A percentile compares a stretch with the other conserved stretches of the same genome.
Conservation (phyloP, 2,888 invertebrate species). For the Palloptera scutellata region DNA sequence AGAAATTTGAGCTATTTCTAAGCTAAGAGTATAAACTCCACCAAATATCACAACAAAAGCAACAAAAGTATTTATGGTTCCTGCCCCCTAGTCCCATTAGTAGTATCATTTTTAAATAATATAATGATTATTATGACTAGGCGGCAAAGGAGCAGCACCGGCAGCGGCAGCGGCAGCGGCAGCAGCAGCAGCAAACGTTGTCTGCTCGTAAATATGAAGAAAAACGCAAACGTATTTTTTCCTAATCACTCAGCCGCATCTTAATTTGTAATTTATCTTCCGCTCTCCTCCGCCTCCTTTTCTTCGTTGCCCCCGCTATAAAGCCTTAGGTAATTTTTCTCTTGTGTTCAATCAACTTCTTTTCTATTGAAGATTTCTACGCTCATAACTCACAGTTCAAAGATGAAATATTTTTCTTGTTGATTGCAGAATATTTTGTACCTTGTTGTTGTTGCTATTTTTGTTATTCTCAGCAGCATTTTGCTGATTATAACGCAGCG, state of each 20-base stretch:
- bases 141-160: slow-evolving; percentile 18
- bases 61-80: slow-evolving; percentile 6
- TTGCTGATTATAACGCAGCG: not conserved
- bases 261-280: slow-evolving; percentile 19
- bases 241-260: slow-evolving; percentile 25
- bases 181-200: not conserved
- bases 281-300: not conserved
- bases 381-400: slow-evolving; percentile 20
- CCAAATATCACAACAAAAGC: not conserved
- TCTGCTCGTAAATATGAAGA: not conserved
- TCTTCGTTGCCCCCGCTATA: slow-evolving; percentile 9
- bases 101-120: slow-evolving; percentile 5
- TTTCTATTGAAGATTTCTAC: slow-evolving; percentile 3
- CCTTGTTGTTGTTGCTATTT: slow-evolving; percentile 6
- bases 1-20: no score
- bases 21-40: no score
- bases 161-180: slow-evolving; percentile 5
- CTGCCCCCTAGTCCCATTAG: slow-evolving; percentile 29
- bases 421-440: slow-evolving; percentile 14
- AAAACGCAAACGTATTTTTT: not conserved
- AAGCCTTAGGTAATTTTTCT: not conserved
- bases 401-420: slow-evolving; percentile 27
- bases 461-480: slow-evolving; percentile 2
- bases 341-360: not conserved
- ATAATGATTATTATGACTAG: not conserved